Percentiles rank a stretch among this genome's conserved stretches.
phyloP scores from a whole-genome alignment of 1,140 invertebrate species.

The Tetramorium simillimum region DNA sequence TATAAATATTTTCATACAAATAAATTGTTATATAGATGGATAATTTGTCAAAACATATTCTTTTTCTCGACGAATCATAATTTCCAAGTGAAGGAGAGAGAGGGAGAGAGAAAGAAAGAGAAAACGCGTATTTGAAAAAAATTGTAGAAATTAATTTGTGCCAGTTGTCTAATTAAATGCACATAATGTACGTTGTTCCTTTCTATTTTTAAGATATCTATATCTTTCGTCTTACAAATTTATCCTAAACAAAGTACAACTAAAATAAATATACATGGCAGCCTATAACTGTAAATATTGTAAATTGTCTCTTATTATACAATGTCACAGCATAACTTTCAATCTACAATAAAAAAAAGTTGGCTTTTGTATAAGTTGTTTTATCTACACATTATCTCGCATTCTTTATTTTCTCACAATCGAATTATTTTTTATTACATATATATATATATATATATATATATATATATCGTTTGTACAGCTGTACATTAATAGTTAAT shows the following conservation, averaged over 20 bases:
- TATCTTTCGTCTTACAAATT: not conserved
- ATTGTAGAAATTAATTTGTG: not conserved
- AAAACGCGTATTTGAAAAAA: not conserved
- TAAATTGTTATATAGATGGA: constrained; percentile 71
- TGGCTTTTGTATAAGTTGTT: not conserved
- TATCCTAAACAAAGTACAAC: not conserved
- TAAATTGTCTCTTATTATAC: not conserved
- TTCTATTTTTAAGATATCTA: not conserved
- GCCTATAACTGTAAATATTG: constrained; percentile 1
- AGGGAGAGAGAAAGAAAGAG: not conserved
- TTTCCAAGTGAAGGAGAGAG: too few relatives aligned
- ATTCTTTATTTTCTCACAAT: not conserved
- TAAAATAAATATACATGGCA: constrained; percentile 1
- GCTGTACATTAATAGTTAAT: not conserved
- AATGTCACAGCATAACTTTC: not conserved
- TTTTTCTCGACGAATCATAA: not conserved
- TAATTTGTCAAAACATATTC: constrained; percentile 11
- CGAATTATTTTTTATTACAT: constrained; percentile 13
- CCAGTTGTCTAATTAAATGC: not conserved
- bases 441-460: constrained; percentile 1
- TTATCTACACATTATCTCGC: constrained; percentile 1
- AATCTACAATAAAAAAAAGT: not conserved
- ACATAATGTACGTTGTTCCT: not conserved
- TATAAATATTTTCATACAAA: constrained; percentile 80
- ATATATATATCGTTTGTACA: not conserved